These are phyloP conservation scores for Drosophila colorata DNA, from an alignment of 2,888 invertebrate species.

Conservation along the genomic window DNA sequence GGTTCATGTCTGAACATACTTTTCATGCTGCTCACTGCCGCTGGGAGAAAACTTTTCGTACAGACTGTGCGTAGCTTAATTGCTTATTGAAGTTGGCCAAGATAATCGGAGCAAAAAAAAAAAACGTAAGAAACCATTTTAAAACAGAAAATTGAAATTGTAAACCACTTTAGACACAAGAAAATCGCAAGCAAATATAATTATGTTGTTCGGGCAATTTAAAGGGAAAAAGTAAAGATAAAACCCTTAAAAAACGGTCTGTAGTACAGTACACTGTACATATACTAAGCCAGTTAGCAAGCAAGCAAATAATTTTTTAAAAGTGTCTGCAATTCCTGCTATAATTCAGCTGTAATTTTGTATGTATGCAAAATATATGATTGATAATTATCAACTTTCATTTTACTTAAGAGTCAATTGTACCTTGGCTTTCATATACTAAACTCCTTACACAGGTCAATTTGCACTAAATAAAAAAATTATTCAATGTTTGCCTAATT, in stretches of 20 bases:
- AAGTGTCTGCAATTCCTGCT: too few relatives aligned
- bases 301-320: too few relatives aligned
- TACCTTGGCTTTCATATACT: too few relatives aligned
- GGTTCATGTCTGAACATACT: constrained; percentile 38
- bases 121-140: background rate
- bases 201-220: background rate
- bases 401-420: too few relatives aligned
- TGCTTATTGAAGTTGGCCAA: constrained; percentile 35
- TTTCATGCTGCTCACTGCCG: constrained; percentile 40
- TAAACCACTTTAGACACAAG: constrained; percentile 7
- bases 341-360: background rate
- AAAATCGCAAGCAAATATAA: constrained; percentile 5
- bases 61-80: constrained; percentile 34
- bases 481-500: background rate
- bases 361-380: background rate
- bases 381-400: too few relatives aligned
- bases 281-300: too few relatives aligned
- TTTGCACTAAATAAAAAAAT: too few relatives aligned
- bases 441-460: too few relatives aligned
- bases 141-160: constrained; percentile 7
- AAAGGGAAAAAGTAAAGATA: background rate
- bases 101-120: constrained; percentile 2
- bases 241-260: background rate
- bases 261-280: too few relatives aligned
- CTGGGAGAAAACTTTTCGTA: constrained; percentile 23